Evolutionary conservation across 2,113 vertebrate species (phyloP), one percentile per base, ranked within the genome.

Genomic region (Emydura subglobosa): DNA sequence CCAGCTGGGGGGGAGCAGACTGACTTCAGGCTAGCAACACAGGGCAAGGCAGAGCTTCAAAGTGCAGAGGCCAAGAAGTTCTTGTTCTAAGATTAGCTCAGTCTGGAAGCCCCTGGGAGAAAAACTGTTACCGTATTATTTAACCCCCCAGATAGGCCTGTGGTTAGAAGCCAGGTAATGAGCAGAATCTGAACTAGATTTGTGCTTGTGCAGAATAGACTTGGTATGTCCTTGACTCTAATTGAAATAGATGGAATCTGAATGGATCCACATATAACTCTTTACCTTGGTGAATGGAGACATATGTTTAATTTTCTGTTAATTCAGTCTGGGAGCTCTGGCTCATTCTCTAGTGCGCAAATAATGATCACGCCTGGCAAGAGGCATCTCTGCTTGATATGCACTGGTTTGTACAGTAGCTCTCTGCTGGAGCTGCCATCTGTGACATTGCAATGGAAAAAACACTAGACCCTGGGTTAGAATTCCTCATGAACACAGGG

Each of bases 281-380:
- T 93, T 95, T 79, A 31, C 95, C 82, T 95, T 93, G 79, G 14
- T 96, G 94, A 96, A 49, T 89, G 92, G 93, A 95, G 96, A 94
- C 93, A 95, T 91, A 80, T 96, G 97, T 93, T 98, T 90, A 68
- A 92, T 96, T 95, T 96, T 89, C 86, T 55, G 94, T 79, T 98
- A 74, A 95, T 85, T 95, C 65, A 31, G 94, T 78, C 94, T 74
- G 92, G 96, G 96, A 94, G 89, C 90, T 21, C 27, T 8, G 19
- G 39, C 8, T 93, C 0, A 0, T 53, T 95, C 89, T 82, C 5
- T 3, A 12, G 80, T 2, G 3, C 1, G 0, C 82, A 59, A 5
- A 11, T 74, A 55, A 80, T 17, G 74, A 87, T 91, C 78, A 14
- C 31, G 0, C 0, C 87, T 65, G 90, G 90, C 94, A 91, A 10